phyloP scores from a whole-genome alignment of 2,888 invertebrate species.

The Junonia oenone region DNA sequence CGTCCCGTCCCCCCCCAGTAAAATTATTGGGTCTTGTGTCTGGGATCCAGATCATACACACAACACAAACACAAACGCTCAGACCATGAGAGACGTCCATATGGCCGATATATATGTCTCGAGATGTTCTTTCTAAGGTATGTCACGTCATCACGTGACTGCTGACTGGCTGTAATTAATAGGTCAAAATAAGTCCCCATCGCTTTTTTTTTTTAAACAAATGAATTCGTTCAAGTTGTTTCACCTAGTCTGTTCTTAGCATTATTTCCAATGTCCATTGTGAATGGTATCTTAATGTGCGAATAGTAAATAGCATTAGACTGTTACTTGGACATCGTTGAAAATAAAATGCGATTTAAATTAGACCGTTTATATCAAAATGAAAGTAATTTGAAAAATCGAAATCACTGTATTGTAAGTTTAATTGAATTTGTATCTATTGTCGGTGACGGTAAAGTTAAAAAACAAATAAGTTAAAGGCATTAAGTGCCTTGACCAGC shows the following conservation, averaged over 20 bases:
- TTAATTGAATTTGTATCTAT: slow-evolving; percentile 1
- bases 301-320: slow-evolving; percentile 13
- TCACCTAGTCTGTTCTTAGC: background rate
- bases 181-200: background rate
- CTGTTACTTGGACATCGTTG: slow-evolving; percentile 6
- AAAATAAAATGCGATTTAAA: slow-evolving; percentile 11
- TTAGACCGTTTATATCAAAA: slow-evolving; percentile 5
- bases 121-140: too few relatives aligned
- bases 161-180: too few relatives aligned
- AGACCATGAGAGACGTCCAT: too few relatives aligned
- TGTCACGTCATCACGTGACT: too few relatives aligned
- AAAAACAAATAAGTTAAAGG: background rate
- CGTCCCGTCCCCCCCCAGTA: too few relatives aligned
- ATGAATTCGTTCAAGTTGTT: background rate
- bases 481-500: background rate
- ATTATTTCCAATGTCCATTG: background rate
- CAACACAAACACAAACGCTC: too few relatives aligned
- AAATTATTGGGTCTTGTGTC: too few relatives aligned
- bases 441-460: background rate
- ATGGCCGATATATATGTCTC: too few relatives aligned
- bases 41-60: too few relatives aligned
- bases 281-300: slow-evolving; percentile 7
- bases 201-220: background rate
- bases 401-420: background rate
- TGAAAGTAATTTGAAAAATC: slow-evolving; percentile 8